Conservation (phyloP, 2,113 vertebrate genomes). For the Anser cygnoides region DNA sequence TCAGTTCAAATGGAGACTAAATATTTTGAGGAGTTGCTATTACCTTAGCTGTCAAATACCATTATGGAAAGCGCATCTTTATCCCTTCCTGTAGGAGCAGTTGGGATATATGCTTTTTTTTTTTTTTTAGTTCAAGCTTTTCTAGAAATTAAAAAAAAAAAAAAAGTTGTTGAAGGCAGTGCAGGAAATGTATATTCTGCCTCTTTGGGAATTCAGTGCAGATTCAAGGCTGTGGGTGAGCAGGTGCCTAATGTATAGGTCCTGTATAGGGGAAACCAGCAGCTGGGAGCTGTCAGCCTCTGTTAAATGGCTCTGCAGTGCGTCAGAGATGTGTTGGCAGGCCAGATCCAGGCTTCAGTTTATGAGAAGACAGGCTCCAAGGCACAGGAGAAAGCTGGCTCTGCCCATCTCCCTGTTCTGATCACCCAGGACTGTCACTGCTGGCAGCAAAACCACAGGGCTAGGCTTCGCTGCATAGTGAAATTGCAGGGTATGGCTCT, state of each 20-base stretch:
- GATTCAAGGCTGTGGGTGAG: neutral
- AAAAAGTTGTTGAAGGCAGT: neutral
- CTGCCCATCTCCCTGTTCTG: neutral
- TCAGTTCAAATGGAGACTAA: neutral
- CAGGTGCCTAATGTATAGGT: accelerated
- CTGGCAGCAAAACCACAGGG: neutral
- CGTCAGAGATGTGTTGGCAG: neutral
- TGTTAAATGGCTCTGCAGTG: accelerated
- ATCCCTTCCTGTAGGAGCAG: neutral
- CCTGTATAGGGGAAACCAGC: too few species aligned
- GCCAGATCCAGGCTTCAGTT: accelerated
- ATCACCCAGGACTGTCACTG: too few species aligned
- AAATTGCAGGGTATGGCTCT: neutral
- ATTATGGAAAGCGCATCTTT: neutral
- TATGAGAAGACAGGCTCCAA: neutral
- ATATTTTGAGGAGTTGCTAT: neutral
- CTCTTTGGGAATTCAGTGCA: neutral
- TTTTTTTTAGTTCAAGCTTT: neutral
- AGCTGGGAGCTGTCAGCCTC: neutral
- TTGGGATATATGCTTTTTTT: neutral
- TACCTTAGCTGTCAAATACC: neutral
- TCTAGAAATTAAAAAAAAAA: neutral
- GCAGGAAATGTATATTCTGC: neutral
- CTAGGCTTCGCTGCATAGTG: accelerated
- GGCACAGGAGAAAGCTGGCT: neutral